A percentile compares a stretch with the other conserved stretches of the same genome.
phyloP scores from a whole-genome alignment of 2,888 invertebrate genomes.

The Eurois occulta region DNA sequence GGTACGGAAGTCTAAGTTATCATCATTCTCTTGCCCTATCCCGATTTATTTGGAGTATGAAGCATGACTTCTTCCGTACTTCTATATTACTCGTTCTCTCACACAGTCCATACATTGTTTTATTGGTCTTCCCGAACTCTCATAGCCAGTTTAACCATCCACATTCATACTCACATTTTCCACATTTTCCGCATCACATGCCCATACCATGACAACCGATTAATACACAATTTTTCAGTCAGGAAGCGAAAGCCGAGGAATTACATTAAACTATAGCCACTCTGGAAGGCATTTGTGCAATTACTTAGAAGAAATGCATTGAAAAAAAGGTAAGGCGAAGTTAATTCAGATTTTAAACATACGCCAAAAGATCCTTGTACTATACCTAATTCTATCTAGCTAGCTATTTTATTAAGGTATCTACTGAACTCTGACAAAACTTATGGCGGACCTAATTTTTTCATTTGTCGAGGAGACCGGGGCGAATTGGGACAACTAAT shows the following conservation, averaged over 20 bases:
- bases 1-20: not conserved
- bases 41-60: not conserved
- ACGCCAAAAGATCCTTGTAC: not conserved
- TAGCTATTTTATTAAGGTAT: not conserved
- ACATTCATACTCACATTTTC: not conserved
- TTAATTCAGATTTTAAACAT: not conserved
- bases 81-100: not conserved
- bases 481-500: conserved; percentile 68
- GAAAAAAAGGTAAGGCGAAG: not conserved
- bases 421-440: not conserved
- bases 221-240: not conserved
- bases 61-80: too few relatives aligned
- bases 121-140: not conserved
- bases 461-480: conserved; percentile 48
- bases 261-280: not conserved
- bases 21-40: not conserved
- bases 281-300: not conserved
- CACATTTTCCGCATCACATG: not conserved
- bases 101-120: not conserved
- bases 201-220: not conserved
- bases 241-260: not conserved
- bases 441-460: conserved; percentile 26
- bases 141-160: not conserved
- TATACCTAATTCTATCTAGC: not conserved
- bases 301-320: not conserved